Conservation (phyloP, 2,113 vertebrate species). For the Prochilodus magdalenae region DNA sequence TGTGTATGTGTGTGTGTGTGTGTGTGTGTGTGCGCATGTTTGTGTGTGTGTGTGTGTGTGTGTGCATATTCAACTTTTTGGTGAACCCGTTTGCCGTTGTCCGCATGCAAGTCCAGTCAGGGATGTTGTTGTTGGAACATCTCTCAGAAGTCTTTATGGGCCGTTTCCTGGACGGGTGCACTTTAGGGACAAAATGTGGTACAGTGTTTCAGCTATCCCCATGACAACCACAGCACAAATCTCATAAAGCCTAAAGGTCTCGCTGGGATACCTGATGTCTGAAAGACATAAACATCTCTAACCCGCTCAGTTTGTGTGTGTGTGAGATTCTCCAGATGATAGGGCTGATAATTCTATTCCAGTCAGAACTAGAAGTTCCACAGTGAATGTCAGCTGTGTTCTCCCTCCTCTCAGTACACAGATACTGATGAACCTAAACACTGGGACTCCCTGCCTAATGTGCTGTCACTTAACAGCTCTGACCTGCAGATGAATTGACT, state of each 20-base stretch:
- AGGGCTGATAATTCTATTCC: background rate
- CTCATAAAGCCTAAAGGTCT: slow-evolving; percentile 68
- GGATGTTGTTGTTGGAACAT: slow-evolving; percentile 66
- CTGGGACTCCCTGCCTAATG: too few relatives aligned
- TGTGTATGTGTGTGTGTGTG: background rate
- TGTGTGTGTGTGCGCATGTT: background rate
- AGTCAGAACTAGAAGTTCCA: background rate
- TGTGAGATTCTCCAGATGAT: background rate
- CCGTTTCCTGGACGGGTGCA: slow-evolving; percentile 61
- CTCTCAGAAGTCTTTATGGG: slow-evolving; percentile 59
- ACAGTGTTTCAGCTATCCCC: slow-evolving; percentile 60
- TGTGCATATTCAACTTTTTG: slow-evolving; percentile 17
- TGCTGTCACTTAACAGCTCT: too few relatives aligned
- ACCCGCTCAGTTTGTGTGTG: slow-evolving; percentile 23
- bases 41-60: background rate
- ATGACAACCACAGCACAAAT: slow-evolving; percentile 62
- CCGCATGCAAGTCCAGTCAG: slow-evolving; percentile 56
- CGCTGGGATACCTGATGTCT: slow-evolving; percentile 58
- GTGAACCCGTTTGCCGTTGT: slow-evolving; percentile 54
- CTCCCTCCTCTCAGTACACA: background rate
- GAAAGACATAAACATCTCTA: slow-evolving; percentile 60
- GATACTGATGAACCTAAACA: too few relatives aligned
- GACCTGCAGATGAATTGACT: too few relatives aligned
- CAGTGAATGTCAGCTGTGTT: background rate
- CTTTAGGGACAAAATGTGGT: slow-evolving; percentile 57